Evolutionary conservation across 23 tunicate species (phyloP), one percentile per base, ranked within the genome.

Genomic region (Diplosoma virens): DNA sequence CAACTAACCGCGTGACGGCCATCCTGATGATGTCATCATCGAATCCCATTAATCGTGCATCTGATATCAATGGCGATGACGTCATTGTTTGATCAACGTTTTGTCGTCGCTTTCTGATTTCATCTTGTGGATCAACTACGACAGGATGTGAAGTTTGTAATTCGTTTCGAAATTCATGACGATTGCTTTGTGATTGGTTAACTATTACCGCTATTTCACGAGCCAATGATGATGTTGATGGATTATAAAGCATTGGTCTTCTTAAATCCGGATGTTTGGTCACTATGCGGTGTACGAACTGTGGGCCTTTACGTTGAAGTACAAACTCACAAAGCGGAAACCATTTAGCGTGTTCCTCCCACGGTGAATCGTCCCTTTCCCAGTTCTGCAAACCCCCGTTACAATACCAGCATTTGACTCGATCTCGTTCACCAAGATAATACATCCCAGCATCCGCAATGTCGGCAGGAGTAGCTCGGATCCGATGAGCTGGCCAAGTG

Each of bases 1-100:
- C 63, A 14, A 55, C 69, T 26, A 28, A 87, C 93, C 82, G 75
- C 61, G 71, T 34, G 0, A 86, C 5, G 2, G 83, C 85, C 18
- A 1, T 22, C 5, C 48, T 82, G 0, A 86, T 80, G 0, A 54
- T 58, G 20, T 66, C 73, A 55, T 34, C 67, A 2, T 66, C 63
- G 45, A 80, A 79, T 50, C 93, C 93, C 86, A 86, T 86, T 1
- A 20, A 59, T 28, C 30, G 59, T 1, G 85, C 93, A 74, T 86
- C 59, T n/a, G 64, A 2, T 17, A 86, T 82, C n/a, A 65, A 23
- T 5, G 25, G 41, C 21, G 67, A 75, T 24, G 61, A 20, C 36
- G 22, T 60, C 77, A 80, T 63, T 25, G 29, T 69, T 47, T 64
- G 48, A 29, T 73, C 80, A 1, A 82, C 67, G 26, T 61, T 73